A percentile compares a stretch with the other conserved stretches of the same genome.
Conservation (phyloP, 2,797 vertebrate genomes). For the Pristis pectinata region DNA sequence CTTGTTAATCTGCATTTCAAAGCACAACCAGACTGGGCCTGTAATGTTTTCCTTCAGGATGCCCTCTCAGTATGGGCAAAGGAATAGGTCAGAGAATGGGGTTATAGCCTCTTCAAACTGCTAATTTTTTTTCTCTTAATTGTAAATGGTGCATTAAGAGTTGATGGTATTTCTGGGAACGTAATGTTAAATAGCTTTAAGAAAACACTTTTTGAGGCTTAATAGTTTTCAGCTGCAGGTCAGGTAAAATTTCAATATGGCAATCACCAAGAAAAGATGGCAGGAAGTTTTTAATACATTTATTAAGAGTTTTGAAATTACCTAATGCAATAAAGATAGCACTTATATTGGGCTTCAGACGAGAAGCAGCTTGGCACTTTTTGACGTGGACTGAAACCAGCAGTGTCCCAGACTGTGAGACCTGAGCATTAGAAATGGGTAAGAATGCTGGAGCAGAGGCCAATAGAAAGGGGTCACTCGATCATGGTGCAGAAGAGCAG, state of each 20-base stretch:
- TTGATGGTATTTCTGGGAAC: background rate
- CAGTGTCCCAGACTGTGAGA: background rate
- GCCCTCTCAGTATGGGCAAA: background rate
- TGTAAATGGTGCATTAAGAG: background rate
- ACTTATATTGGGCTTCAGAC: background rate
- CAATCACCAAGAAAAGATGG: background rate
- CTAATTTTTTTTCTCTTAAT: background rate
- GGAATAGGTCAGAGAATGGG: background rate
- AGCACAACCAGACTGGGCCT: background rate
- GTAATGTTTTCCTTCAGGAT: background rate
- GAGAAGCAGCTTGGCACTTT: background rate
- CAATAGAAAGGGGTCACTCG: background rate
- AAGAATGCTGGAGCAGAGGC: background rate
- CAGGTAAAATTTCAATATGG: background rate
- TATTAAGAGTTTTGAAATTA: background rate
- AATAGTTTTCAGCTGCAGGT: background rate
- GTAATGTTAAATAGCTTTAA: background rate
- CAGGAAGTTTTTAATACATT: background rate
- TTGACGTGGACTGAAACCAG: background rate
- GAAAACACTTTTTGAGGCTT: background rate
- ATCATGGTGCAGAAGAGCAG: background rate
- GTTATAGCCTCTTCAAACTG: background rate
- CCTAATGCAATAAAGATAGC: background rate
- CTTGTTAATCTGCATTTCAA: background rate
- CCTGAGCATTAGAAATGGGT: background rate